These are phyloP conservation scores for Acanthis flammea DNA, from an alignment of 2,797 vertebrate species.

Conservation along the genomic window DNA sequence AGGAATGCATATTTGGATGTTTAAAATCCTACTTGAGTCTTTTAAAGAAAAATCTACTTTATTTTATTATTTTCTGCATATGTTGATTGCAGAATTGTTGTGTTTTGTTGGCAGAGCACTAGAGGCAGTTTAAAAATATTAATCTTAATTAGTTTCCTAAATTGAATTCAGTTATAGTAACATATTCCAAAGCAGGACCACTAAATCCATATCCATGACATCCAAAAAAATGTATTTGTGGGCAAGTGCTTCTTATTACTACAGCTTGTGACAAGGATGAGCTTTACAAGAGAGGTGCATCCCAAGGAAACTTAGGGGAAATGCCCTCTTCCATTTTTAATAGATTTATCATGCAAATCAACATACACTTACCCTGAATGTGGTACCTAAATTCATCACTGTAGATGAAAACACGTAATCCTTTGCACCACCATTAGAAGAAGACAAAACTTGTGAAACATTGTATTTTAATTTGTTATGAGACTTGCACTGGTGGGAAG, in stretches of 20 bases:
- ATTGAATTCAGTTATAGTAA: neutral
- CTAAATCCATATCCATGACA: neutral
- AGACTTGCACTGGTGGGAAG: neutral
- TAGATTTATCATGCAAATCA: neutral
- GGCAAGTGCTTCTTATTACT: neutral
- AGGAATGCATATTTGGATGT: neutral
- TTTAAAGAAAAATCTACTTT: neutral
- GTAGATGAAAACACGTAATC: neutral
- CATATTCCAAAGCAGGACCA: neutral
- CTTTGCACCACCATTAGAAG: neutral
- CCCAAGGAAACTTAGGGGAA: neutral
- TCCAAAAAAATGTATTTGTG: neutral
- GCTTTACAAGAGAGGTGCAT: neutral
- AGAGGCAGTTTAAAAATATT: neutral
- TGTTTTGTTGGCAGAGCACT: neutral
- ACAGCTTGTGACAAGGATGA: neutral
- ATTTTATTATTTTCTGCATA: neutral
- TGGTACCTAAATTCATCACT: neutral
- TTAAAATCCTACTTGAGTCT: neutral
- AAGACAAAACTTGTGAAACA: neutral
- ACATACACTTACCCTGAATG: neutral
- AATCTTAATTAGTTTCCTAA: neutral
- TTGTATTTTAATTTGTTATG: neutral
- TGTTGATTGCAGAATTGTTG: neutral
- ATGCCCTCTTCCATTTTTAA: neutral